A percentile compares a stretch with the other conserved stretches of the same genome.
phyloP scores from a whole-genome alignment of 2,888 invertebrate species.

The Drepanosiphum platanoidis region DNA sequence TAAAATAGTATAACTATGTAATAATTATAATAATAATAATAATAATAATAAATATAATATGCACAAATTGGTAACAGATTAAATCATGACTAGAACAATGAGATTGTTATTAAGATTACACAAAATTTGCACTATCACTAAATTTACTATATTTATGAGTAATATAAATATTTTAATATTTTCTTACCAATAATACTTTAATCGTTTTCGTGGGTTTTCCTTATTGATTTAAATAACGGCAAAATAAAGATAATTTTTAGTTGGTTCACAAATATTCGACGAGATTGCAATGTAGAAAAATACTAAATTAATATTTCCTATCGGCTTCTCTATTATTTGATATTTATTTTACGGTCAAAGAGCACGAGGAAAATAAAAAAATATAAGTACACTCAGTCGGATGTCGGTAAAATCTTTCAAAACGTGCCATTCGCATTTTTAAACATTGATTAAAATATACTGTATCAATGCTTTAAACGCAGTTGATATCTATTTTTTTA shows the following conservation, averaged over 20 bases:
- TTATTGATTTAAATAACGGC: neutral
- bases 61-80: conserved; percentile 14
- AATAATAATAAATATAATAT: conserved; percentile 7
- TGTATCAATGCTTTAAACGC: too few species aligned
- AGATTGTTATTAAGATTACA: neutral
- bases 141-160: neutral
- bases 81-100: conserved; percentile 17
- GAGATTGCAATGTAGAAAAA: too few species aligned
- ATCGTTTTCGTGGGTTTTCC: neutral
- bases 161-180: neutral
- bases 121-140: neutral
- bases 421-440: too few species aligned
- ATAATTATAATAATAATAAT: conserved; percentile 20
- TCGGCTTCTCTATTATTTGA: neutral
- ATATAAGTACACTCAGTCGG: too few species aligned
- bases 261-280: neutral
- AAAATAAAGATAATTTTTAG: neutral
- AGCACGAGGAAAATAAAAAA: neutral
- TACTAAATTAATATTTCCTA: neutral
- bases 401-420: too few species aligned
- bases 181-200: neutral
- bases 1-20: conserved; percentile 3
- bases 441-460: too few species aligned
- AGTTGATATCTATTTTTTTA: too few species aligned
- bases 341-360: neutral